Evolutionary conservation across 2,113 vertebrate species (phyloP), one percentile per base, ranked within the genome.

Genomic region (Alectura lathami): DNA sequence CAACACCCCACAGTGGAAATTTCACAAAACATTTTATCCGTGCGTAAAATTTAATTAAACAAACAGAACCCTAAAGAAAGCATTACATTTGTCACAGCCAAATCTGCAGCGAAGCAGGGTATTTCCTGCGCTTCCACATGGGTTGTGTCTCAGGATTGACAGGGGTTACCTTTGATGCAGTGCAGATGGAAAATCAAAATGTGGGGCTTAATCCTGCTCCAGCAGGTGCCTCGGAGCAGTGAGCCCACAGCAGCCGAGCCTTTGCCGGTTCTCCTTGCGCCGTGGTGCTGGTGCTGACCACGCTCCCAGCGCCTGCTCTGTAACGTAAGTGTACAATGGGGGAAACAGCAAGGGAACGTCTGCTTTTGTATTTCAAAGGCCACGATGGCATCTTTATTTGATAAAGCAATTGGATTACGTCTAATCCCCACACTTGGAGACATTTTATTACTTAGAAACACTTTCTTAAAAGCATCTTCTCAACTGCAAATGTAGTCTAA

Each of bases 341-440:
- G 94, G 27, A 78, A 94, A 38, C 89, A 48, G 77, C 2, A 64
- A 90, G 93, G 89, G 45, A 89, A 89, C 78, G 81, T 72, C 93
- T 88, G 8, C 88, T 54, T 94, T 86, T 86, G 62, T 70, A 13
- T 50, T 95, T 79, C 89, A 95, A 81, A 96, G 93, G 91, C 94
- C 86, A 36, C 1, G 73, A 57, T 90, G 95, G 93, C 95, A 92
- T 95, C 96, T 97, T 90, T 94, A 73, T 91, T 97, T 96, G 96
- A 96, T 94, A 92, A 90, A 95, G 94, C 88, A 93, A 95, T 91
- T 92, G 95, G 94, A 95, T 96, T 97, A 96, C 18, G 91, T 72
- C 76, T 97, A 97, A 96, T 96, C 94, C 93, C 66, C 0, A 0
- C 48, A 26, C 88, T 91, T 68, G 93, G 93, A 84, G 93, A 20